Evolutionary conservation across 2,797 vertebrate species (phyloP).

Genomic region (Sarcoramphus papa): DNA sequence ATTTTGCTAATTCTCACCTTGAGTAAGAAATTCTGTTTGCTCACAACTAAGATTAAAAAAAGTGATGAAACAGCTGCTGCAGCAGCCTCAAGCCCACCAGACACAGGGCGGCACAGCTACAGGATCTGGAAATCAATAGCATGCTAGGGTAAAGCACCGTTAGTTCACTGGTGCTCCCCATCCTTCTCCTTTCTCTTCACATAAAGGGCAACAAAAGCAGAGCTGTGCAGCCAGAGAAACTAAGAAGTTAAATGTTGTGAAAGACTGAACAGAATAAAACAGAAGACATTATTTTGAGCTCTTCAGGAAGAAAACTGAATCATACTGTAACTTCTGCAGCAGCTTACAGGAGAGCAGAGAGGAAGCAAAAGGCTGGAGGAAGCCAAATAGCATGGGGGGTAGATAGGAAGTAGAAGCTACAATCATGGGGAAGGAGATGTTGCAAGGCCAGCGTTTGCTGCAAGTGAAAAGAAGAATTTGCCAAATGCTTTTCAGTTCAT

Average conservation of each 20-base stretch:
- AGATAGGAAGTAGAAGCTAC: neutral
- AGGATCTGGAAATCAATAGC: neutral
- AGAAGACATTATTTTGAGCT: constrained; percentile 22
- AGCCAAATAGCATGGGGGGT: neutral
- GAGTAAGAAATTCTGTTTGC: neutral
- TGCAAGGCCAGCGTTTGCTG: neutral
- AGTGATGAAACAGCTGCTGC: neutral
- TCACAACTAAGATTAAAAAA: neutral
- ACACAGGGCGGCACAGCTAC: neutral
- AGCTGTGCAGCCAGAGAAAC: neutral
- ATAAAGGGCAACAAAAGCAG: neutral
- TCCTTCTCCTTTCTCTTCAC: neutral
- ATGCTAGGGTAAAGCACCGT: fast-evolving
- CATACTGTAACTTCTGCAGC: constrained; percentile 6
- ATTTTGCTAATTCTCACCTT: neutral
- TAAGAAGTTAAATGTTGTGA: neutral
- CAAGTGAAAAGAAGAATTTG: neutral
- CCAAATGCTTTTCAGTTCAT: neutral
- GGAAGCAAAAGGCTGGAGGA: constrained; percentile 16
- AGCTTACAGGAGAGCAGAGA: neutral
- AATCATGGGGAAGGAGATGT: neutral
- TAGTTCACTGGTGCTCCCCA: neutral
- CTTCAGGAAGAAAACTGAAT: constrained; percentile 36
- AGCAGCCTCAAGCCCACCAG: neutral
- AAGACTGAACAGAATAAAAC: neutral